phyloP scores from a whole-genome alignment of 2,888 invertebrate genomes.

The Myopa tessellatipennis region DNA sequence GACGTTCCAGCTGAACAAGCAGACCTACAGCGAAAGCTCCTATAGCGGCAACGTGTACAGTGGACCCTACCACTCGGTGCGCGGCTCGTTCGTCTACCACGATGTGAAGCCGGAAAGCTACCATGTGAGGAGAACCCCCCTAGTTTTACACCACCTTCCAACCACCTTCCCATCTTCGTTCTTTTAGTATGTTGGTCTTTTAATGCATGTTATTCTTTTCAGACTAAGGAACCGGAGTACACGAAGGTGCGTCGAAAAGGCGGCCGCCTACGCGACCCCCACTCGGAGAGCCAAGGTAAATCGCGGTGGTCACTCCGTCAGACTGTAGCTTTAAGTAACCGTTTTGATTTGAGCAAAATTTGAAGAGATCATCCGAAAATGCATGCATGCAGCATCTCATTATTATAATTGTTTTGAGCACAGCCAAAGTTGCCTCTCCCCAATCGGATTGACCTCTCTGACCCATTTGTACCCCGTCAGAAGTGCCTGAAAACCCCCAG shows the following conservation, averaged over 20 bases:
- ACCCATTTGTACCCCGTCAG: neutral
- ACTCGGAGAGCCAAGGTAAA: slow-evolving; percentile 86
- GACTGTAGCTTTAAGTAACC: slow-evolving; percentile 50
- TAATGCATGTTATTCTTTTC: slow-evolving; percentile 18
- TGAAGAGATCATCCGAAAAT: slow-evolving; percentile 47
- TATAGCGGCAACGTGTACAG: slow-evolving; percentile 90
- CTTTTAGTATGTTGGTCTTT: neutral
- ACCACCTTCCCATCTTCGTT: neutral
- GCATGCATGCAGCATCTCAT: slow-evolving; percentile 34
- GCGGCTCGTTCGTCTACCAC: slow-evolving; percentile 89
- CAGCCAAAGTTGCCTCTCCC: neutral
- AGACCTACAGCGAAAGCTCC: slow-evolving; percentile 88
- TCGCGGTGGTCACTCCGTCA: neutral
- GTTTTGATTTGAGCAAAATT: slow-evolving; percentile 52
- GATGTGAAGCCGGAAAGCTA: slow-evolving; percentile 78
- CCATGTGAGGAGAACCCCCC: slow-evolving; percentile 57
- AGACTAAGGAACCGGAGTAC: slow-evolving; percentile 81
- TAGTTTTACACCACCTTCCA: too few species aligned
- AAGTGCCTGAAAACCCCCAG: neutral
- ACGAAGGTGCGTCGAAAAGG: slow-evolving; percentile 88
- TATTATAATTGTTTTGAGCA: slow-evolving; percentile 21
- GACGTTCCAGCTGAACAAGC: slow-evolving; percentile 89
- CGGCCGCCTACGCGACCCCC: slow-evolving; percentile 80
- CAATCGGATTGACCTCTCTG: neutral
- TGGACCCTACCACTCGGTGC: slow-evolving; percentile 86